phyloP scores from a whole-genome alignment of 2,113 vertebrate species.

The Delphinapterus leucas region DNA sequence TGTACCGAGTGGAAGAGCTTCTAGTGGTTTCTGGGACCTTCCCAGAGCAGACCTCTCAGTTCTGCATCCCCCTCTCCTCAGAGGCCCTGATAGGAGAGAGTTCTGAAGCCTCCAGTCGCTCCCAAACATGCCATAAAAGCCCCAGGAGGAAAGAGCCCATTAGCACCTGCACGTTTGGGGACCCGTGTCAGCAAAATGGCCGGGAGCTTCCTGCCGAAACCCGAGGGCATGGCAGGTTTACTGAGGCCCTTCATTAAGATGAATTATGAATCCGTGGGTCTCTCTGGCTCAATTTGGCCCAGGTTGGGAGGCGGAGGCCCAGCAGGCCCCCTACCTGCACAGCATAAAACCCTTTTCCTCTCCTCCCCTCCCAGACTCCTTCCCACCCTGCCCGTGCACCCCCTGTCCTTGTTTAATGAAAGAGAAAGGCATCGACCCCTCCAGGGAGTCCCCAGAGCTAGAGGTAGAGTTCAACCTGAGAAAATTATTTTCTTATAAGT shows the following conservation, averaged over 20 bases:
- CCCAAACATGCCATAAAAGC: not conserved
- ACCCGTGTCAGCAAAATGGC: not conserved
- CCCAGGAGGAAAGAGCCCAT: slow-evolving; percentile 1
- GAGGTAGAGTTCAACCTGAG: slow-evolving; percentile 68
- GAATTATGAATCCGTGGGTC: slow-evolving; percentile 69
- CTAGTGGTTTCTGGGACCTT: not conserved
- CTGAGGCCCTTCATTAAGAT: slow-evolving; percentile 69
- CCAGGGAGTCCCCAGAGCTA: slow-evolving; percentile 20
- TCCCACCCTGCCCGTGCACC: not conserved
- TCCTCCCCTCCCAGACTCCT: not conserved
- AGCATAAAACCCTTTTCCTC: not conserved
- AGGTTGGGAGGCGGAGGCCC: slow-evolving; percentile 52
- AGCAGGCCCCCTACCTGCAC: slow-evolving; percentile 61
- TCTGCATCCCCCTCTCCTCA: not conserved
- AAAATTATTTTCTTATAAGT: slow-evolving; percentile 67
- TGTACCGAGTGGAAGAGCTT: not conserved
- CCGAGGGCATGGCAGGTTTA: slow-evolving; percentile 52
- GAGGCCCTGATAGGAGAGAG: not conserved
- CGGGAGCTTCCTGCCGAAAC: slow-evolving; percentile 62
- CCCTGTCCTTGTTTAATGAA: slow-evolving; percentile 37
- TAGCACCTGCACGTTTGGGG: slow-evolving; percentile 45
- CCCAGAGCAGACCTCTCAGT: not conserved
- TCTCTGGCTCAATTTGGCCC: slow-evolving; percentile 51
- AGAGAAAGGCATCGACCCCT: slow-evolving; percentile 42
- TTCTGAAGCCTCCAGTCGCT: not conserved